Evolutionary conservation across 2,797 vertebrate species (phyloP).

Genomic region (Carduelis carduelis): DNA sequence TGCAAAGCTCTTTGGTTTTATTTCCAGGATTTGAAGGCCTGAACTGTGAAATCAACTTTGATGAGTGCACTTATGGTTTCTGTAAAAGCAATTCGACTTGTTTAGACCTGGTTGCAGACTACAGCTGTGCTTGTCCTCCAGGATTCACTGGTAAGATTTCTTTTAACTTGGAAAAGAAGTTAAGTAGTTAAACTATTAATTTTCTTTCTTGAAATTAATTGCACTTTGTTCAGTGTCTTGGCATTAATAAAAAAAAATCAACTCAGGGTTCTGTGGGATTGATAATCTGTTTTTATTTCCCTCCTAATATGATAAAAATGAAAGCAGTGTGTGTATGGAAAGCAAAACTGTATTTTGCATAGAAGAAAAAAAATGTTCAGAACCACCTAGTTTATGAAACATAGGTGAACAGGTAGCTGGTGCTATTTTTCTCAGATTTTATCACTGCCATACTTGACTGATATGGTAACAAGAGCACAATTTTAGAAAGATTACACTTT

Average conservation of each 20-base stretch:
- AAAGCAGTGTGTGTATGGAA: background rate
- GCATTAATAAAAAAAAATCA: background rate
- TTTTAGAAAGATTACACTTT: background rate
- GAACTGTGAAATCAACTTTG: constrained; percentile 80
- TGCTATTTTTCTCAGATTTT: background rate
- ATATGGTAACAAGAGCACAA: background rate
- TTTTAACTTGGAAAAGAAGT: background rate
- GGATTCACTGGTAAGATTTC: constrained; percentile 75
- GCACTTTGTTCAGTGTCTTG: background rate
- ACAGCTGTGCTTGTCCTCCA: constrained; percentile 76
- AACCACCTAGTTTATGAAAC: background rate
- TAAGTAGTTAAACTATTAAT: background rate
- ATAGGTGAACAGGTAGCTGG: background rate
- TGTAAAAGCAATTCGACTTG: constrained; percentile 80
- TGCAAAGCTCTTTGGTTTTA: background rate
- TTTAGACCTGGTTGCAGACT: constrained; percentile 78
- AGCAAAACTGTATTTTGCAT: background rate
- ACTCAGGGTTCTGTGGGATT: background rate
- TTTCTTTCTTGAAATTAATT: background rate
- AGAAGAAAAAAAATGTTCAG: background rate
- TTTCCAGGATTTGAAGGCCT: constrained; percentile 70
- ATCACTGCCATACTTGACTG: background rate
- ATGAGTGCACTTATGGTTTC: constrained; percentile 78
- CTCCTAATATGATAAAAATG: background rate
- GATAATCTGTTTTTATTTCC: background rate